These are phyloP conservation scores for Phymastichus coffea DNA, from an alignment of 1,140 invertebrate species.

Conservation along the genomic window DNA sequence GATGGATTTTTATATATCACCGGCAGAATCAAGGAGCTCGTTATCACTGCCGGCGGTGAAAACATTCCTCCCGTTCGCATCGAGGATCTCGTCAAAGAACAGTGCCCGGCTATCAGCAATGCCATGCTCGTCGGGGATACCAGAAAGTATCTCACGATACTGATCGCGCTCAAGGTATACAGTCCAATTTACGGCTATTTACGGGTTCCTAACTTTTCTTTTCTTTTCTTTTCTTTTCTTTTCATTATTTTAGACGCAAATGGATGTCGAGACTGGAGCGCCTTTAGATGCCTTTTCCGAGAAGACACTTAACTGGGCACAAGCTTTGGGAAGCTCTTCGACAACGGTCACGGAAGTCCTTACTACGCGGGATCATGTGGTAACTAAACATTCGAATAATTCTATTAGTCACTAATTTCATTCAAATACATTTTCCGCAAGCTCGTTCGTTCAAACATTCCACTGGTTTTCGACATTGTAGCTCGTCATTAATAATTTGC, in stretches of 20 bases:
- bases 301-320: conserved; percentile 70
- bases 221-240: too few species aligned
- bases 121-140: conserved; percentile 84
- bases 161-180: conserved; percentile 85
- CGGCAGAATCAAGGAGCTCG: conserved; percentile 67
- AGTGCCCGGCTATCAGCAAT: conserved; percentile 77
- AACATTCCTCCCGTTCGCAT: conserved; percentile 86
- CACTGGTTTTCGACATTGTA: too few species aligned
- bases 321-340: conserved; percentile 68
- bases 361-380: conserved; percentile 53
- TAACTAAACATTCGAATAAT: too few species aligned
- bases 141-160: conserved; percentile 79
- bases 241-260: conserved; percentile 61
- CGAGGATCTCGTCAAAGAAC: conserved; percentile 76
- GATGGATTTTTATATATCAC: conserved; percentile 78
- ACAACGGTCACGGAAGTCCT: conserved; percentile 74
- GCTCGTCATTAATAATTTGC: too few species aligned
- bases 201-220: conserved; percentile 30
- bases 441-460: too few species aligned
- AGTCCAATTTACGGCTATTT: too few species aligned
- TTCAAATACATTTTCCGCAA: too few species aligned
- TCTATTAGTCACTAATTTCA: too few species aligned
- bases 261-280: conserved; percentile 67
- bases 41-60: conserved; percentile 92
- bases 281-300: conserved; percentile 69